A percentile compares a stretch with the other conserved stretches of the same genome.
Evolutionary conservation across 2,797 vertebrate genomes (phyloP).

Genomic region (Acanthurus tractus): DNA sequence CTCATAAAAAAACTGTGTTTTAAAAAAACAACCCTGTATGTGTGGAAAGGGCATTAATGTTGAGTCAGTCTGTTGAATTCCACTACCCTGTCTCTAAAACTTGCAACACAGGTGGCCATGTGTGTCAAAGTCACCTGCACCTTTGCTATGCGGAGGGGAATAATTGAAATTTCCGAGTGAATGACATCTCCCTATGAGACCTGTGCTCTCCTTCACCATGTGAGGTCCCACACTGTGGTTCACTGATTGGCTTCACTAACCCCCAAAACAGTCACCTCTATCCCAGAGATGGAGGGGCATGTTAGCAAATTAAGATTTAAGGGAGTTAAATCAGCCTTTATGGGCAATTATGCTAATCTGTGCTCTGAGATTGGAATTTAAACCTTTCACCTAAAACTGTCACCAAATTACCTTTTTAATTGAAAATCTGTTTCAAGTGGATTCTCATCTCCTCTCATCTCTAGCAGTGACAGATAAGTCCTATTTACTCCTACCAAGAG

Average conservation of each 20-base stretch:
- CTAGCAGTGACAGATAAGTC: conserved; percentile 60
- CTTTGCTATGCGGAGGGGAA: conserved; percentile 33
- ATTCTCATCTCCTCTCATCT: conserved; percentile 57
- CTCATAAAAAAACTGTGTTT: too few species aligned
- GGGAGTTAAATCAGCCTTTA: conserved; percentile 76
- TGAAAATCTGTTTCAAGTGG: conserved; percentile 75
- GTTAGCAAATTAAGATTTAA: conserved; percentile 76
- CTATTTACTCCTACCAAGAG: conserved; percentile 60
- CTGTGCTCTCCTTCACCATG: conserved; percentile 26
- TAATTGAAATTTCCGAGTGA: conserved; percentile 57
- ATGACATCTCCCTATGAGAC: conserved; percentile 49
- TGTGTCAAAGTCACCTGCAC: conserved; percentile 56
- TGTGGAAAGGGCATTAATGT: conserved; percentile 2
- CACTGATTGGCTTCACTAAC: conserved; percentile 17
- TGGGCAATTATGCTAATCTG: conserved; percentile 80
- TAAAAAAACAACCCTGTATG: too few species aligned
- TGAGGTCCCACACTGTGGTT: conserved; percentile 19
- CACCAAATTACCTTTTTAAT: conserved; percentile 77
- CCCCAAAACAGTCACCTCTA: conserved; percentile 38
- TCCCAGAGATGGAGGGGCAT: conserved; percentile 40
- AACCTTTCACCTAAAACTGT: conserved; percentile 72
- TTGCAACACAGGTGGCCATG: background rate
- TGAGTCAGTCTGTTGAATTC: conserved; percentile 10
- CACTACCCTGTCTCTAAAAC: conserved; percentile 17
- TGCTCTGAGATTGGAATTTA: conserved; percentile 69